Base-by-base conservation (phyloP, 2,797 vertebrate species). In the Pelodytes ibericus region DNA sequence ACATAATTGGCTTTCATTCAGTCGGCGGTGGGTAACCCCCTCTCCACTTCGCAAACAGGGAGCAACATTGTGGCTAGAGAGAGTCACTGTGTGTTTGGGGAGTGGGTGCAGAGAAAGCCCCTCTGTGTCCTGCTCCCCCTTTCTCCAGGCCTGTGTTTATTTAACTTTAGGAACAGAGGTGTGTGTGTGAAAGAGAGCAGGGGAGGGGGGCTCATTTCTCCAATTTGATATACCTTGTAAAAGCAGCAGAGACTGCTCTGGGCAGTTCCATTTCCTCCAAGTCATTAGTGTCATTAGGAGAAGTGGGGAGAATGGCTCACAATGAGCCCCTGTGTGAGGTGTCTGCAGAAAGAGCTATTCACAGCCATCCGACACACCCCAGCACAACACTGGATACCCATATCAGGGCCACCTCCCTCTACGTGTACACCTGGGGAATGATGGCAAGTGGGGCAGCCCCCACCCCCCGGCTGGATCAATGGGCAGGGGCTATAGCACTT, bases 201-300 rank as follows among this genome's bases (percentile, higher is more conserved):
- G 57, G 62, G 69, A 29, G 29, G 69, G 76, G 68, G 70, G 47
- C 24, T 61, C n/a, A 51, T 77, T 47, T 47, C 60, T 59, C 68
- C 75, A 72, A 78, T 72, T 78, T 78, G 76, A 78, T 78, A 67
- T 44, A 78, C 76, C 76, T 78, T 78, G 70, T 78, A 78, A 78
- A 78, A 67, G 76, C 76, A 62, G 76, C 53, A 39, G 60, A 78
- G 70, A 53, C 76, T 67, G 70, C 76, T 72, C 39, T 2, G 30
- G 61, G 76, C 75, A 72, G 63, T 57, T 30, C 36, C 4, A 68
- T 70, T 78, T 78, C 76, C 76, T 78, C 70, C 62, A 59, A 72
- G 69, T 65, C 76, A 78, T 78, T 78, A 78, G 76, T 72, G 76
- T 72, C 69, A 78, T 78, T 72, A 72, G 22, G 24, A 39, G 62